Evolutionary conservation across 2,113 vertebrate genomes (phyloP).

Genomic region (Hassar affinis): DNA sequence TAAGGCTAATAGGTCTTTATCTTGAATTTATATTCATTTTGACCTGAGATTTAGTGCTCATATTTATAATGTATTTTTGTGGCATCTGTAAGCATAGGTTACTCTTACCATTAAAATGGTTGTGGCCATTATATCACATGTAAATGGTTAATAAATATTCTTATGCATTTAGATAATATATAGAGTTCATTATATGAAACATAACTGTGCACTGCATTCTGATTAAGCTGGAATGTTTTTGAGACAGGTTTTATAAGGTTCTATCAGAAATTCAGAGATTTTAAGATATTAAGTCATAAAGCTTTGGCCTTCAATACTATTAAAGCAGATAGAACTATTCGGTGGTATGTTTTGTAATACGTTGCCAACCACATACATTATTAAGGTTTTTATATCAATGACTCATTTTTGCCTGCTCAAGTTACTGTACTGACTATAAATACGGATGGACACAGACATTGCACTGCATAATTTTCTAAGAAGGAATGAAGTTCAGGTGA

Average conservation of each 20-base stretch:
- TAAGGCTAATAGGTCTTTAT: not conserved
- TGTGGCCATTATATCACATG: not conserved
- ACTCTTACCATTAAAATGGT: not conserved
- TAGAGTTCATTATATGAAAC: not conserved
- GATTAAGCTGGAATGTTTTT: not conserved
- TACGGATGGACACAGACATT: conserved; percentile 39
- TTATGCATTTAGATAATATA: not conserved
- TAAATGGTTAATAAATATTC: not conserved
- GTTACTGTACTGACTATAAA: conserved; percentile 48
- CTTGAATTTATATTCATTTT: not conserved
- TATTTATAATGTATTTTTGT: not conserved
- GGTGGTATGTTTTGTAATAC: not conserved
- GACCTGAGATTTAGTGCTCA: not conserved
- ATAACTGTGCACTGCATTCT: not conserved
- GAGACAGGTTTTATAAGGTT: not conserved
- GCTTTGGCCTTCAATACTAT: not conserved
- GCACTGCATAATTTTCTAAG: conserved; percentile 17
- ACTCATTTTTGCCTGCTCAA: not conserved
- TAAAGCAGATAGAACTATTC: not conserved
- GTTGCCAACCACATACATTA: not conserved
- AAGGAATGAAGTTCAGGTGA: conserved; percentile 48
- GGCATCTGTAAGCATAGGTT: not conserved
- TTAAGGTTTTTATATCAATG: not conserved
- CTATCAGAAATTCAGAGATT: not conserved
- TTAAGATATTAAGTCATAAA: not conserved